Percentiles rank a stretch among this genome's conserved stretches.
Evolutionary conservation across 2,113 vertebrate genomes (phyloP).

Genomic region (Tragelaphus imberbis): DNA sequence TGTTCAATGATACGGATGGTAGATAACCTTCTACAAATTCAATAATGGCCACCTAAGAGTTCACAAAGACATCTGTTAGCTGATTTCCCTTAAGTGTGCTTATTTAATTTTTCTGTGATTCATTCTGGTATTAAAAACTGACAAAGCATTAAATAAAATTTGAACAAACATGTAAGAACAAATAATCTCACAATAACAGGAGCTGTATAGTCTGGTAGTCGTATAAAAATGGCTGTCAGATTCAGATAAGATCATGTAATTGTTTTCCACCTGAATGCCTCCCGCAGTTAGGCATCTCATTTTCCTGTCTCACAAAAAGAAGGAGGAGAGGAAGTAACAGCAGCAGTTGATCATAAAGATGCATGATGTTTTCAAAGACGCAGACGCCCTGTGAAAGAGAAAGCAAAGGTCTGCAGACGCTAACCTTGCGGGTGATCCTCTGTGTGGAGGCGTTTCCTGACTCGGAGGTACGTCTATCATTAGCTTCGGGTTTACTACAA

Average conservation of each 20-base stretch:
- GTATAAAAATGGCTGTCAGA: background rate
- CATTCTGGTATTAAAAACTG: conserved; percentile 7
- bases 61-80: background rate
- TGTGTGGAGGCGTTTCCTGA: background rate
- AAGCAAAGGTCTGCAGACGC: background rate
- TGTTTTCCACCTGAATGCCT: conserved; percentile 17
- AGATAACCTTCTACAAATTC: background rate
- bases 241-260: background rate
- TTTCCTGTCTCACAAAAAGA: background rate
- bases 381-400: background rate
- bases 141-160: conserved; percentile 13
- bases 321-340: background rate
- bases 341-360: background rate
- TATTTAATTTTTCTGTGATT: background rate
- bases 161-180: background rate
- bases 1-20: background rate
- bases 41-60: background rate
- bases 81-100: background rate
- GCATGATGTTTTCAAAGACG: background rate
- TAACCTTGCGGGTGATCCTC: background rate
- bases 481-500: background rate
- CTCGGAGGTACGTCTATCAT: background rate
- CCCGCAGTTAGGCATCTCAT: background rate
- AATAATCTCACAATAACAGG: background rate
- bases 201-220: background rate